These are phyloP conservation scores for Clivina fossor DNA, from an alignment of 2,888 invertebrate species.

Conservation along the genomic window DNA sequence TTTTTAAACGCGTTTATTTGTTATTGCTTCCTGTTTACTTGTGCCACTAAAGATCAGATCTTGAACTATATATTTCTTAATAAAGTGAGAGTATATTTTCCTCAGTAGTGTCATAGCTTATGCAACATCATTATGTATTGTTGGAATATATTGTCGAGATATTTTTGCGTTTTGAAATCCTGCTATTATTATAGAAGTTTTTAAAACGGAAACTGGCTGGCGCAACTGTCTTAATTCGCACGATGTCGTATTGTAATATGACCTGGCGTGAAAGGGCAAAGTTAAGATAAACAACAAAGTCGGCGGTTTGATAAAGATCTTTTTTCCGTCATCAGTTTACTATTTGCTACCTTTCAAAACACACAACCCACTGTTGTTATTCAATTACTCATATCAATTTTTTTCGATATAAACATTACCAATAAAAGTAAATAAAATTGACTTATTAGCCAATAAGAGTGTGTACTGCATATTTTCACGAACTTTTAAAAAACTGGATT, in stretches of 20 bases:
- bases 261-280: slow-evolving; percentile 33
- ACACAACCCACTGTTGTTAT: slow-evolving; percentile 11
- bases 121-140: slow-evolving; percentile 15
- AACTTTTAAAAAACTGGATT: too few species aligned
- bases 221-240: slow-evolving; percentile 30
- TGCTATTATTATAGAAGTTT: slow-evolving; percentile 14
- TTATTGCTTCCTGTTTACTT: not conserved
- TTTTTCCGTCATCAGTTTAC: slow-evolving; percentile 10
- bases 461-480: too few species aligned
- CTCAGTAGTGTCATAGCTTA: slow-evolving; percentile 7
- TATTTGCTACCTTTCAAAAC: slow-evolving; percentile 16
- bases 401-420: too few species aligned
- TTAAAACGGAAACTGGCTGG: slow-evolving; percentile 7
- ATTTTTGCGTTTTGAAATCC: slow-evolving; percentile 28
- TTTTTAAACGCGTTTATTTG: slow-evolving; percentile 12
- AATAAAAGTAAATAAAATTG: too few species aligned
- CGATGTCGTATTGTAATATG: slow-evolving; percentile 28
- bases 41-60: not conserved
- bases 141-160: slow-evolving; percentile 9
- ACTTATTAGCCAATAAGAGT: too few species aligned
- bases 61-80: not conserved
- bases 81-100: slow-evolving; percentile 2
- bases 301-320: slow-evolving; percentile 19
- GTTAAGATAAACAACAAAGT: slow-evolving; percentile 26
- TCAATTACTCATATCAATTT: slow-evolving; percentile 22